Conservation (phyloP, 2,113 vertebrate genomes). For the Amia ocellicauda region DNA sequence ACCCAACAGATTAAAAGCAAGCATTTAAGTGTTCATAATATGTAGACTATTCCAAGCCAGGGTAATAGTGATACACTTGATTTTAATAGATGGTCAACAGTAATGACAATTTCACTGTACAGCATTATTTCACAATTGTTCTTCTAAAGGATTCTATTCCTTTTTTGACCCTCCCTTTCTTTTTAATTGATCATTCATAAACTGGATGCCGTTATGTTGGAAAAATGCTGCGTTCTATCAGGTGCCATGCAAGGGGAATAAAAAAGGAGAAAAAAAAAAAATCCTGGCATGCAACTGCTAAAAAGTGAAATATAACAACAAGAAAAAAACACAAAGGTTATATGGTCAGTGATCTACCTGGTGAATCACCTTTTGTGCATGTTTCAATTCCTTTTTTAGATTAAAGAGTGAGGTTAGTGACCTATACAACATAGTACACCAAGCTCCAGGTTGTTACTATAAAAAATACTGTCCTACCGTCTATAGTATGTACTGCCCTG, state of each 20-base stretch:
- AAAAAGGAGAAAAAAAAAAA: too few species aligned
- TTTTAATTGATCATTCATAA: neutral
- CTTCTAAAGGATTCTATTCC: too few species aligned
- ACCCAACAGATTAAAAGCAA: slow-evolving; percentile 22
- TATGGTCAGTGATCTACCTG: too few species aligned
- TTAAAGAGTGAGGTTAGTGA: neutral
- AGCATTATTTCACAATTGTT: slow-evolving; percentile 13
- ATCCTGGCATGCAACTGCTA: neutral
- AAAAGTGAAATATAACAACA: neutral
- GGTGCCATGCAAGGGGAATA: slow-evolving; percentile 13
- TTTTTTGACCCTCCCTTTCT: neutral
- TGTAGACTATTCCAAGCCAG: neutral
- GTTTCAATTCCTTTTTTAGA: neutral
- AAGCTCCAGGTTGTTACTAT: slow-evolving; percentile 16
- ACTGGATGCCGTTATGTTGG: neutral
- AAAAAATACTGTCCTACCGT: neutral
- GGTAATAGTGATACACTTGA: slow-evolving; percentile 2
- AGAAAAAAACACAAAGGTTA: too few species aligned
- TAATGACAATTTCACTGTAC: slow-evolving; percentile 9
- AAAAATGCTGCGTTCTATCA: neutral
- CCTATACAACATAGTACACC: slow-evolving; percentile 3
- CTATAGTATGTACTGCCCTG: neutral
- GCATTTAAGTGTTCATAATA: slow-evolving; percentile 18
- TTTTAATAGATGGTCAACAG: slow-evolving; percentile 17
- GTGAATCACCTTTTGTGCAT: neutral